Conservation (phyloP, 1,140 invertebrate genomes). For the Brachystomella parvula region DNA sequence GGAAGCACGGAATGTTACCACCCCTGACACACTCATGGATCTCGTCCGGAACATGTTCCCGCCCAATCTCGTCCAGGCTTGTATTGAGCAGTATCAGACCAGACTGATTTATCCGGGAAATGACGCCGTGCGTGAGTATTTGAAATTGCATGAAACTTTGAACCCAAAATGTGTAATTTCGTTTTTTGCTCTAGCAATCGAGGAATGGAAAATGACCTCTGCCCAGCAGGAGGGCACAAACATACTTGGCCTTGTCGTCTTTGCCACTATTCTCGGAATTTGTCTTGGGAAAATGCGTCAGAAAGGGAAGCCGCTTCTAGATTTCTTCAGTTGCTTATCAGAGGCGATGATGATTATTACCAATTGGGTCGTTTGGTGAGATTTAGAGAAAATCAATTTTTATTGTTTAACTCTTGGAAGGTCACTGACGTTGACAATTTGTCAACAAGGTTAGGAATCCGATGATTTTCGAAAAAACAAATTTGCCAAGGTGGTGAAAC, state of each 20-base stretch:
- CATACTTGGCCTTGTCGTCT: constrained; percentile 47
- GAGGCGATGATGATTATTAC: constrained; percentile 48
- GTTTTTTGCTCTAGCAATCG: neutral
- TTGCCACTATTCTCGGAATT: constrained; percentile 44
- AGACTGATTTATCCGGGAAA: constrained; percentile 44
- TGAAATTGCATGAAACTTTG: neutral
- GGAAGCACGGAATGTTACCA: constrained; percentile 45
- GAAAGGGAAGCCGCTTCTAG: constrained; percentile 44
- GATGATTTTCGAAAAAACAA: too few species aligned
- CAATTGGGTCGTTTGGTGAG: constrained; percentile 44
- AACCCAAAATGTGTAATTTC: neutral
- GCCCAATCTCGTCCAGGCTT: constrained; percentile 78
- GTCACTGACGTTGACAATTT: too few species aligned
- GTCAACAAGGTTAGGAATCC: too few species aligned
- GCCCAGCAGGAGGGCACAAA: constrained; percentile 43
- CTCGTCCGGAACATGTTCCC: constrained; percentile 77
- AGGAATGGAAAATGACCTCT: constrained; percentile 41
- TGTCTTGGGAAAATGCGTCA: constrained; percentile 42
- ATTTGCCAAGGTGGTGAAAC: too few species aligned
- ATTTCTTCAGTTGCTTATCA: constrained; percentile 43
- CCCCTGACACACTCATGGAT: constrained; percentile 54
- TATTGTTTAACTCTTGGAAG: neutral
- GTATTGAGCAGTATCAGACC: constrained; percentile 52
- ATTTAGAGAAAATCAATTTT: neutral
- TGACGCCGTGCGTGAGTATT: neutral